A percentile compares a stretch with the other conserved stretches of the same genome.
phyloP scores from a whole-genome alignment of 1,140 invertebrate genomes.

The Zophobas atratus region DNA sequence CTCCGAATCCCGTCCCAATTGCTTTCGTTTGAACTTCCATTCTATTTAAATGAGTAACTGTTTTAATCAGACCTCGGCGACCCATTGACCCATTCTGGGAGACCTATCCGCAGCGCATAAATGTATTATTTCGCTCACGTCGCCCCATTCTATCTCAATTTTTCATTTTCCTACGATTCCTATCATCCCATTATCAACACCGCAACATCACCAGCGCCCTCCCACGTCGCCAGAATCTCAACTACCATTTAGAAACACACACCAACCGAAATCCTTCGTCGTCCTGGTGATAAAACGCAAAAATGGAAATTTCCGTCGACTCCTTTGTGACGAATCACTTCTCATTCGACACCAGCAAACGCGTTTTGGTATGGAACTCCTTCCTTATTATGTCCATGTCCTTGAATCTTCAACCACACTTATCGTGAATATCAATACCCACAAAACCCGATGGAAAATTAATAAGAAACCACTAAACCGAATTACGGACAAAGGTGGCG shows the following conservation, averaged over 20 bases:
- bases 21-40: background rate
- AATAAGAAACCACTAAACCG: background rate
- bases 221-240: no score
- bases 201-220: background rate
- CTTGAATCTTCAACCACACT: conserved; percentile 8
- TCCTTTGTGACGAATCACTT: conserved; percentile 16
- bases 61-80: conserved; percentile 17
- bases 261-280: background rate
- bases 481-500: background rate
- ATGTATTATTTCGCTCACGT: conserved; percentile 18
- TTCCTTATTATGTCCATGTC: conserved; percentile 30
- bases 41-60: conserved; percentile 28
- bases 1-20: background rate
- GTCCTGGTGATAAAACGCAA: no score
- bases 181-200: conserved; percentile 6
- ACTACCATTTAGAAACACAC: no score
- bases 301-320: conserved; percentile 2
- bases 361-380: conserved; percentile 25
- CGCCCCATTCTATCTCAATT: conserved; percentile 23
- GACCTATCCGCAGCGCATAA: background rate
- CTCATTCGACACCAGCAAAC: conserved; percentile 5
- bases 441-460: background rate
- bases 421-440: conserved; percentile 15
- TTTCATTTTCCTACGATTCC: conserved; percentile 5
- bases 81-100: conserved; percentile 1